Conservation (phyloP, 1,140 invertebrate species). For the Euglossa dilemma region DNA sequence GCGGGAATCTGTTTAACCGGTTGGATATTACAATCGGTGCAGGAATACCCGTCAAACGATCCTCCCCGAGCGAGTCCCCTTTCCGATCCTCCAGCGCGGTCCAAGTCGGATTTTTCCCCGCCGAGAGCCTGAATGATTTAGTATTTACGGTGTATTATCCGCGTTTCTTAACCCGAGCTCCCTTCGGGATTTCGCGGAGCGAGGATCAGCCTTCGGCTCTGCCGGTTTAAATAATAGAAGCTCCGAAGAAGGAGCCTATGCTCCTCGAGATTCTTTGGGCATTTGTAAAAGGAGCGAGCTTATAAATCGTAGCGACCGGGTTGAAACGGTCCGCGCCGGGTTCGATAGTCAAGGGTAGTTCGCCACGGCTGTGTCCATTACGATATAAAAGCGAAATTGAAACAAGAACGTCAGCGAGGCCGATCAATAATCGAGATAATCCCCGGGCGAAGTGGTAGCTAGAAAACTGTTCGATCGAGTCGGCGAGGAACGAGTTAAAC, state of each 20-base stretch:
- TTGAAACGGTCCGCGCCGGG: background rate
- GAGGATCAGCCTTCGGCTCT: background rate
- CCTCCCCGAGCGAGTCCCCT: too few species aligned
- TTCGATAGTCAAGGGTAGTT: background rate
- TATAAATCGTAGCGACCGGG: background rate
- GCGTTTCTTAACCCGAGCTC: background rate
- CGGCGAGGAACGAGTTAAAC: background rate
- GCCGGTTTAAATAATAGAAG: slow-evolving; percentile 24
- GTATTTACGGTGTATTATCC: slow-evolving; percentile 16
- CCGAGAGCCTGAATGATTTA: background rate
- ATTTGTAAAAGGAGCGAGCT: background rate
- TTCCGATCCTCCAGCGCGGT: too few species aligned
- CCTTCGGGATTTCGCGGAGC: background rate
- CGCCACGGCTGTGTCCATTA: background rate
- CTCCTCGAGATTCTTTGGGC: background rate
- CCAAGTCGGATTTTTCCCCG: background rate
- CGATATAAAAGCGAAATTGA: background rate
- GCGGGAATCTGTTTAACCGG: background rate
- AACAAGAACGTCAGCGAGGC: background rate
- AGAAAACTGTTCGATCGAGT: background rate
- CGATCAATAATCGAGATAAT: slow-evolving; percentile 13
- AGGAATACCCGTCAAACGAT: background rate
- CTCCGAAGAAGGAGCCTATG: background rate
- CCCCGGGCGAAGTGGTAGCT: background rate
- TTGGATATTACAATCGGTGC: background rate